A percentile compares a stretch with the other conserved stretches of the same genome.
These are phyloP conservation scores for Spea bombifrons DNA, from an alignment of 2,113 vertebrate genomes.

Conservation along the genomic window DNA sequence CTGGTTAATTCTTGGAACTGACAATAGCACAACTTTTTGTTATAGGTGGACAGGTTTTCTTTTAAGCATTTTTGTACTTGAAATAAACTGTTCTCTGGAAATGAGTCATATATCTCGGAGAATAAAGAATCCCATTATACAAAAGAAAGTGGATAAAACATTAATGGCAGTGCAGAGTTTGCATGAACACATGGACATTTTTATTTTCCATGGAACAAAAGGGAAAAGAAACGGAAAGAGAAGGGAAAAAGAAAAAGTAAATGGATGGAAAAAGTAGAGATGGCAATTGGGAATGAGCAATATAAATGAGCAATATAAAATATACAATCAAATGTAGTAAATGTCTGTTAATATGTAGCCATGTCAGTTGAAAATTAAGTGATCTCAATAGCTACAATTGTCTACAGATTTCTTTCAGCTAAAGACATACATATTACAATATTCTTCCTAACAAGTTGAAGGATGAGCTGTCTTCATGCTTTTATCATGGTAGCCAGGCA, in stretches of 20 bases:
- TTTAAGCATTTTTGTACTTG: background rate
- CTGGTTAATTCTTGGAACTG: too few species aligned
- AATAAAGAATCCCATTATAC: background rate
- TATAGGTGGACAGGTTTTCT: too few species aligned
- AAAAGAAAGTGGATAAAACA: conserved; percentile 14
- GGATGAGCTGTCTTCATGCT: conserved; percentile 33
- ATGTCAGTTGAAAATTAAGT: conserved; percentile 16
- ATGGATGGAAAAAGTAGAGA: too few species aligned
- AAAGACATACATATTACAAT: conserved; percentile 18
- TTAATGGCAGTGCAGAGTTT: conserved; percentile 17
- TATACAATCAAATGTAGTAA: background rate
- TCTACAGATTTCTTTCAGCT: conserved; percentile 21
- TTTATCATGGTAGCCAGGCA: conserved; percentile 36
- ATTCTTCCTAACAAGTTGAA: conserved; percentile 12
- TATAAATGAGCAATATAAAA: background rate
- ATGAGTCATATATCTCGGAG: background rate
- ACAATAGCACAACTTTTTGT: too few species aligned
- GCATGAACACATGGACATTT: background rate
- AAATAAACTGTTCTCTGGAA: background rate
- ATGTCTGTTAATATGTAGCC: background rate
- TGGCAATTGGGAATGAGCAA: background rate
- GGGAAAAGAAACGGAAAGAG: too few species aligned
- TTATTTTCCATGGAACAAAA: background rate
- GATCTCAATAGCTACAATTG: conserved; percentile 17
- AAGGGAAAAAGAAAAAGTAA: too few species aligned